Conservation (phyloP, 1,140 invertebrate species). For the Heliothis subflexa region DNA sequence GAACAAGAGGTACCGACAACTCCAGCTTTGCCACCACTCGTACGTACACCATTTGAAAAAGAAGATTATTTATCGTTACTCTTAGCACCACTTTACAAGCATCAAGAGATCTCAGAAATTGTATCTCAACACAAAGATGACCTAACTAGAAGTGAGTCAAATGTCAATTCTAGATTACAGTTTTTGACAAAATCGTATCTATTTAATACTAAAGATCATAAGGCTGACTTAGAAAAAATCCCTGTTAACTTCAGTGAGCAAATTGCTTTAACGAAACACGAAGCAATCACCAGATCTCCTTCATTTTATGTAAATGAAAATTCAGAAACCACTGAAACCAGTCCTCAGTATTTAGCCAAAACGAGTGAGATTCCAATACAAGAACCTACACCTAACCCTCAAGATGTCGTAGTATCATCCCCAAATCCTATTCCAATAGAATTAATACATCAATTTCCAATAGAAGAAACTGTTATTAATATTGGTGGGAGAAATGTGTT, state of each 20-base stretch:
- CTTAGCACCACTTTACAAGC: slow-evolving; percentile 11
- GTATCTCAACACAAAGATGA: slow-evolving; percentile 47
- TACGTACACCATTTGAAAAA: not conserved
- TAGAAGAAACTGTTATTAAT: not conserved
- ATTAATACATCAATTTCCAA: not conserved
- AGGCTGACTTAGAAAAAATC: slow-evolving; percentile 61
- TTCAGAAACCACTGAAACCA: not conserved
- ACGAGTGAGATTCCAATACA: not conserved
- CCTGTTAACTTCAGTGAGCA: slow-evolving; percentile 59
- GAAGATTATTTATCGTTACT: not conserved
- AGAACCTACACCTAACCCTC: not conserved
- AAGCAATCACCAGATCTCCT: slow-evolving; percentile 52
- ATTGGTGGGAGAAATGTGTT: slow-evolving; percentile 31
- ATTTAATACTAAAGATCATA: slow-evolving; percentile 58
- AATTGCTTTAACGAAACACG: slow-evolving; percentile 56
- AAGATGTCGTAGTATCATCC: not conserved
- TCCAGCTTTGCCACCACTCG: not conserved
- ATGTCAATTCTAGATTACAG: slow-evolving; percentile 43
- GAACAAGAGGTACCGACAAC: not conserved
- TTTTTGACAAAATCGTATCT: slow-evolving; percentile 59
- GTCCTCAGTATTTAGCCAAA: not conserved
- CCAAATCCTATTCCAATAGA: not conserved
- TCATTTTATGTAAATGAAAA: slow-evolving; percentile 10
- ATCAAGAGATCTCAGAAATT: slow-evolving; percentile 2
- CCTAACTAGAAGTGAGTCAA: slow-evolving; percentile 39